Evolutionary conservation across 2,113 vertebrate genomes (phyloP), one percentile per base, ranked within the genome.

Genomic region (Chionomys nivalis): DNA sequence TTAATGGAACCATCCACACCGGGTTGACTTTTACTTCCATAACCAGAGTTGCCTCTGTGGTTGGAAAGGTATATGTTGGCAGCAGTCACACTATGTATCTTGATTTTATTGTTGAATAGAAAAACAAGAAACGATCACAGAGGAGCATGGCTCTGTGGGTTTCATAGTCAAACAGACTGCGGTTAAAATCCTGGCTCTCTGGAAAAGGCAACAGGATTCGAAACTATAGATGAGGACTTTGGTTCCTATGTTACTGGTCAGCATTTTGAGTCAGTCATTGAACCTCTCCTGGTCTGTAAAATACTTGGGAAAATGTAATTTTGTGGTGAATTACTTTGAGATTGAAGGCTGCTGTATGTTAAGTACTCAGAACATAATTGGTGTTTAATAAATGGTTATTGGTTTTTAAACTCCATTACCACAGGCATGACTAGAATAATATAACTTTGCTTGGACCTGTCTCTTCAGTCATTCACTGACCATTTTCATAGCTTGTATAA

Each of bases 371-470:
- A 70, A 73, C n/a, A 16, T 26, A 76, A 78, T 33, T 91, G 79
- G 44, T 85, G 3, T 91, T 92, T 39, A 79, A 4, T 55, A 65
- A 82, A 92, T 94, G 83, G n/a, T 78, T 24, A 14, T 63, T 78
- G 21, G 16, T 61, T 79, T 58, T 42, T 14, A n/a, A 73, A 75
- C 65, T 12, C 33, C 28, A 17, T 44, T 28, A 44, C 19, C 23
- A 72, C 19, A 33, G 16, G n/a, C 85, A 39, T 92, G 70, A 85
- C 44, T 72, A 52, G 36, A 79, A 17, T 61, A 55, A 5, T 19
- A 61, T 23, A 14, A 17, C 13, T 23, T 61, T 42, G 23, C 23
- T 28, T 87, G n/a, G 21, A 9, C 87, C 36, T 95, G 79, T 8
- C 7, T 36, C 36, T 24, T n/a, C 14, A 52, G 39, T 36, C 73